phyloP scores from a whole-genome alignment of 2,797 vertebrate species.

The Sebastes iracundus region DNA sequence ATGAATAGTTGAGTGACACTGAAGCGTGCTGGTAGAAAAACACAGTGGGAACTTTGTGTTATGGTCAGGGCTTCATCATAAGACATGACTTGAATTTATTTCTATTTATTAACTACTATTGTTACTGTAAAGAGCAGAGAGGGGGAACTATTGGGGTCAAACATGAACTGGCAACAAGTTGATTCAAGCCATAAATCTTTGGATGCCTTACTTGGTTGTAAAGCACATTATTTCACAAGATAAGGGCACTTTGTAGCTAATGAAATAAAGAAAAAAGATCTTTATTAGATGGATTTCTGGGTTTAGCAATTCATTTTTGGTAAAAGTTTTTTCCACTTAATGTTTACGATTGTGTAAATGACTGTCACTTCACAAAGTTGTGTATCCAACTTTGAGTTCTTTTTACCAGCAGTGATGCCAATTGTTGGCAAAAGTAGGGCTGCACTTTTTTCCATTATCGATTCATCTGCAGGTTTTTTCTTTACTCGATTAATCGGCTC shows the following conservation, averaged over 20 bases:
- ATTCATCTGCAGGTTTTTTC: background rate
- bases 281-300: background rate
- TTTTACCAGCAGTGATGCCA: background rate
- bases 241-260: background rate
- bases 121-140: background rate
- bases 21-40: background rate
- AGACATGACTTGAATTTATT: background rate
- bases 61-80: background rate
- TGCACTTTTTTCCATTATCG: background rate
- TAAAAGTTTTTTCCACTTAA: background rate
- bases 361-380: background rate
- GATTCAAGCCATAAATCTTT: background rate
- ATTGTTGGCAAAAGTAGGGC: background rate
- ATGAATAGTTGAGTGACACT: constrained; percentile 24
- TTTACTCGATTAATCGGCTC: background rate
- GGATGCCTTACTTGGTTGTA: background rate
- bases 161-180: background rate
- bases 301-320: background rate
- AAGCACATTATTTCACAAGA: no score
- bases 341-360: background rate
- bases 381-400: background rate
- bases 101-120: background rate
- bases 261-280: background rate
- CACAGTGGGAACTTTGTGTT: constrained; percentile 30
- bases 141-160: background rate